These are phyloP conservation scores for Camponotus pennsylvanicus DNA, from an alignment of 1,140 invertebrate species.

Conservation along the genomic window DNA sequence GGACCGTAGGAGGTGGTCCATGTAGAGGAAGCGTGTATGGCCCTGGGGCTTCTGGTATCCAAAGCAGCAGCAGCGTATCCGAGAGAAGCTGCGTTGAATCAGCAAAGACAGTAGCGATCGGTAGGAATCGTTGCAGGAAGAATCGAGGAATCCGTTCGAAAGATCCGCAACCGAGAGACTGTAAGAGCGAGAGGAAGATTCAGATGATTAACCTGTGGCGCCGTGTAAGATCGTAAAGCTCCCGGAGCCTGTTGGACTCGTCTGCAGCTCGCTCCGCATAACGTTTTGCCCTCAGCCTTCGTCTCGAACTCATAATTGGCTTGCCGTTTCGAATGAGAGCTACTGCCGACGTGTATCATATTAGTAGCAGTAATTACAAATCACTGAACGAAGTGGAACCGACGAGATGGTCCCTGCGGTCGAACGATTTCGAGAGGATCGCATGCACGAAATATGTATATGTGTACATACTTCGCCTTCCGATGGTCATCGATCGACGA, in stretches of 20 bases:
- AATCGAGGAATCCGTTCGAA: conserved; percentile 31
- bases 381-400: conserved; percentile 71
- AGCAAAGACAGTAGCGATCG: conserved; percentile 65
- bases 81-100: conserved; percentile 27
- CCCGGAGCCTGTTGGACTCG: conserved; percentile 34
- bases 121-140: conserved; percentile 40
- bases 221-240: conserved; percentile 79
- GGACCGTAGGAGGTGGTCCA: conserved; percentile 63
- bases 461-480: conserved; percentile 1
- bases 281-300: conserved; percentile 52
- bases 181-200: conserved; percentile 62
- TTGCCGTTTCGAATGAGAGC: conserved; percentile 60
- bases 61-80: neutral
- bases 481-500: neutral
- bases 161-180: conserved; percentile 14
- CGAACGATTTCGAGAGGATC: conserved; percentile 24
- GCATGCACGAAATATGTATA: conserved; percentile 1
- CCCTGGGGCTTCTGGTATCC: conserved; percentile 66
- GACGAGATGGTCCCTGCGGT: conserved; percentile 46
- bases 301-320: conserved; percentile 41
- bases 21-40: conserved; percentile 1
- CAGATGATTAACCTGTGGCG: conserved; percentile 78
- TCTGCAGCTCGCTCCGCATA: neutral
- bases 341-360: conserved; percentile 70
- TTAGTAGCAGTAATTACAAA: conserved; percentile 80